Conservation (phyloP, 2,888 invertebrate species). For the Tubulanus polymorphus region DNA sequence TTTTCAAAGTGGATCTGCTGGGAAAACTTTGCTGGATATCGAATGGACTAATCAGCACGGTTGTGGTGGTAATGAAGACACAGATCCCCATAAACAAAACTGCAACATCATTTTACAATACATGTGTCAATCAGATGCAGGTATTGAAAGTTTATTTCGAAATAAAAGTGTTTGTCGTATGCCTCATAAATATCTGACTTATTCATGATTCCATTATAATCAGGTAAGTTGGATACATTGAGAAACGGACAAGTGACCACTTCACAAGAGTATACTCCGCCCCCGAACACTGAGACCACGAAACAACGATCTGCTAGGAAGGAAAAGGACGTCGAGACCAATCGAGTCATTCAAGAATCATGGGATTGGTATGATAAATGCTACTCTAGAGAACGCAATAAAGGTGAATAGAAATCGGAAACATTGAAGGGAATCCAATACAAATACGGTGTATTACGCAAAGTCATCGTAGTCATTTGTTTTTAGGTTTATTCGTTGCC, state of each 20-base stretch:
- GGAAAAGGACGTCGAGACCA: slow-evolving; percentile 25
- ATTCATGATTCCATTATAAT: not conserved
- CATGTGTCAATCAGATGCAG: slow-evolving; percentile 38
- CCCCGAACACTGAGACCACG: no score
- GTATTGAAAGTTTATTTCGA: slow-evolving; percentile 1
- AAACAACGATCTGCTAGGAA: slow-evolving; percentile 27
- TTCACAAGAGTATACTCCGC: slow-evolving; percentile 29
- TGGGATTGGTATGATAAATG: slow-evolving; percentile 51
- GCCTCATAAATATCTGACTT: not conserved
- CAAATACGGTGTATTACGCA: no score
- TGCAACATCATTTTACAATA: slow-evolving; percentile 49
- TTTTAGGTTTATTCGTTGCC: slow-evolving; percentile 47
- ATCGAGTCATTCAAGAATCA: slow-evolving; percentile 43
- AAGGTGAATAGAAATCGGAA: slow-evolving; percentile 28
- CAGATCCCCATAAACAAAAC: slow-evolving; percentile 48
- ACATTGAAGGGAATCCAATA: no score
- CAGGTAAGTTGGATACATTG: slow-evolving; percentile 22
- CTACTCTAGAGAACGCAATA: slow-evolving; percentile 42
- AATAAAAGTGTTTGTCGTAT: not conserved
- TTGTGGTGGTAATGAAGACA: slow-evolving; percentile 49
- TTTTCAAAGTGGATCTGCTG: slow-evolving; percentile 45
- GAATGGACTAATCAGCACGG: slow-evolving; percentile 54
- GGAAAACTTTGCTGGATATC: slow-evolving; percentile 32
- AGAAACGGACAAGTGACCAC: slow-evolving; percentile 42
- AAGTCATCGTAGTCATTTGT: no score